phyloP scores from a whole-genome alignment of 2,113 vertebrate genomes.

The Phaethon lepturus region DNA sequence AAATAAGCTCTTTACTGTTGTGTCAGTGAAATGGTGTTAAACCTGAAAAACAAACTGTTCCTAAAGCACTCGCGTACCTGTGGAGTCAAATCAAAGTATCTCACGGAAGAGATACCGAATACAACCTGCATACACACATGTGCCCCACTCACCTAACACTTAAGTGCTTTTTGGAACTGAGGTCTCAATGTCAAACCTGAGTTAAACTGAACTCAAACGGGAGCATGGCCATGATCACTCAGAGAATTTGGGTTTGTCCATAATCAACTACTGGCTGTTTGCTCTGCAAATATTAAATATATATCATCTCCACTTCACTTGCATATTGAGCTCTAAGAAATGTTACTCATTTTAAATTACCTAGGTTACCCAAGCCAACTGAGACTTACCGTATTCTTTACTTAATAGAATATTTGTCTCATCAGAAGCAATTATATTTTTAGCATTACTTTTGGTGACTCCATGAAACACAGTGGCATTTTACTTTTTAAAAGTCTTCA shows the following conservation, averaged over 20 bases:
- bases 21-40: neutral
- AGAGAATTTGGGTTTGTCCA: neutral
- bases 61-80: neutral
- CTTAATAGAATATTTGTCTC: constrained; percentile 32
- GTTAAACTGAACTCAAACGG: neutral
- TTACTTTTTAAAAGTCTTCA: constrained; percentile 61
- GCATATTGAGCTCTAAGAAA: neutral
- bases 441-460: constrained; percentile 55
- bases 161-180: neutral
- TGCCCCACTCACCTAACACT: neutral
- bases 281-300: neutral
- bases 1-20: neutral
- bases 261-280: neutral
- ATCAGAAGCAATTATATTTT: constrained; percentile 61
- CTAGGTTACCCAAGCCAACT: neutral
- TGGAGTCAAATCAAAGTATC: neutral
- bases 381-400: neutral
- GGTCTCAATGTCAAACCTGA: neutral
- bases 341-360: neutral
- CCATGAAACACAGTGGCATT: constrained; percentile 56
- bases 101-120: neutral
- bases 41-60: neutral
- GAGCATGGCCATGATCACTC: neutral
- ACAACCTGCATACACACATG: neutral
- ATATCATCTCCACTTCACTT: neutral